Base-by-base conservation (phyloP, 1,140 invertebrate genomes). In the Metaphire vulgaris region DNA sequence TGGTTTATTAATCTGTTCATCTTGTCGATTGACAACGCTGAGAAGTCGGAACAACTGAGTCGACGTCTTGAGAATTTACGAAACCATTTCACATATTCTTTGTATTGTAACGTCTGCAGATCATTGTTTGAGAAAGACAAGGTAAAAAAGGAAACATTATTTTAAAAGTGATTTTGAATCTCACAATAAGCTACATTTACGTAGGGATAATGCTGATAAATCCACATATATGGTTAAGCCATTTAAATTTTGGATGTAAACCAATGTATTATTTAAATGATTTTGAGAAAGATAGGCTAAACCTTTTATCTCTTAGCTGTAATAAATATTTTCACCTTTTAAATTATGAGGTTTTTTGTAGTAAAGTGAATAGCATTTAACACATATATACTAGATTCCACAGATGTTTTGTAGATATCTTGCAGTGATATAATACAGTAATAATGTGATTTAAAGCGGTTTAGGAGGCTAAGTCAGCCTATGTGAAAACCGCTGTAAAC, bases 41-140 rank as follows among this genome's bases (percentile, higher is more conserved):
- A 96, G 81, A 92, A 91, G 82, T 90, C 92, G 0, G 94, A 96
- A 33, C 90, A 92, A 74, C 89, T 97, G 1, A 83, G 87, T 0
- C 86, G 90, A 74, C 88, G 95, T 77, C 86, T 97, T 21, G 83
- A 86, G 30, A 91, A 92, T 83, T 86, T 98, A 34, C 90, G 90
- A 71, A 88, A 90, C 79, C 91, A 93, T 83, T 96, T 97, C 80
- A 97, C 94, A 0, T 94, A 93, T 82, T 94, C 92, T 0, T 87
- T 98, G 0, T 98, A 97, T 83, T 88, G 91, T 30, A 97, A 96
- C 82, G 92, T 98, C 80, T 97, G 94, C 83, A 88, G 94, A 81
- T 97, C 95, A 79, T 87, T 98, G 14, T 97, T 98, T 87, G 95
- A 97, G 87, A 96, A 96, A 88, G 93, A 98, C 84, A 96, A 87